Conservation (phyloP, 2,888 invertebrate species). For the Drosophila parthenogenetica region DNA sequence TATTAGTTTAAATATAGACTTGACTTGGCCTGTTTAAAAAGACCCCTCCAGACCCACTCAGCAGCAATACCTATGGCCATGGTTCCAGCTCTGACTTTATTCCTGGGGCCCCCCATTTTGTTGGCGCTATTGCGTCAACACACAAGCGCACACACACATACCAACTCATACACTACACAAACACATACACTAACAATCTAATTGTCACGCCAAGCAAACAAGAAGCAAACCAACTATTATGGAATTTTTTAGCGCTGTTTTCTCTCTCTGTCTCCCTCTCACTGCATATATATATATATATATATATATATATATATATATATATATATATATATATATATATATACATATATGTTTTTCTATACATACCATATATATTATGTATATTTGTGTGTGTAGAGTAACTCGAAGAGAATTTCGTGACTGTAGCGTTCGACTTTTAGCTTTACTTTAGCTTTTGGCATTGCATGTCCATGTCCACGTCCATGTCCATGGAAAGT, state of each 20-base stretch:
- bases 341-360: constrained; percentile 3
- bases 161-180: constrained; percentile 14
- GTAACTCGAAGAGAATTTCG: constrained; percentile 52
- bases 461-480: constrained; percentile 72
- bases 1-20: constrained; percentile 80
- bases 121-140: constrained; percentile 77
- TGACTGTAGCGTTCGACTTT: constrained; percentile 75
- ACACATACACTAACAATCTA: constrained; percentile 59
- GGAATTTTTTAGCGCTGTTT: constrained; percentile 69
- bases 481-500: constrained; percentile 72
- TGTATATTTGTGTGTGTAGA: constrained; percentile 28
- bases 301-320: not conserved
- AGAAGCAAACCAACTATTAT: constrained; percentile 68
- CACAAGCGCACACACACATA: constrained; percentile 23
- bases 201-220: constrained; percentile 79
- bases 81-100: constrained; percentile 38
- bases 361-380: not conserved
- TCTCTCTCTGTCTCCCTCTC: constrained; percentile 4
- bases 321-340: constrained; percentile 7
- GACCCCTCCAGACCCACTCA: constrained; percentile 21
- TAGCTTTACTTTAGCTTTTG: constrained; percentile 69
- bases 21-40: constrained; percentile 60
- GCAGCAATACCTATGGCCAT: constrained; percentile 32
- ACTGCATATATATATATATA: constrained; percentile 1
- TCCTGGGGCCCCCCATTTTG: constrained; percentile 51